Conservation (phyloP, 2,797 vertebrate genomes). For the Garrulus glandarius region DNA sequence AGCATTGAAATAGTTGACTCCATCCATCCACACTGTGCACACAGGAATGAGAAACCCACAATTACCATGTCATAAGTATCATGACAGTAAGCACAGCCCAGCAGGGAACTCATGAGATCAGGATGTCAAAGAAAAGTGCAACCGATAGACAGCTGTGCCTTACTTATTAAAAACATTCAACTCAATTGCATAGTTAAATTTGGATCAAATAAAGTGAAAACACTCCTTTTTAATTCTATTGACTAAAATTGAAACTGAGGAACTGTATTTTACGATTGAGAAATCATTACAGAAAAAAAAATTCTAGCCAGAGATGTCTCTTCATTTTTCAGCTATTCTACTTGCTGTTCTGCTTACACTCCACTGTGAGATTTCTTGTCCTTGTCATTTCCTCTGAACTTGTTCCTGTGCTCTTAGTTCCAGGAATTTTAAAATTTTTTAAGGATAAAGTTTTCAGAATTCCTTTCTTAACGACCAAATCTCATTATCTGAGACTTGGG, state of each 20-base stretch:
- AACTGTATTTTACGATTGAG: neutral
- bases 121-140: neutral
- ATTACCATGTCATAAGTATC: neutral
- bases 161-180: neutral
- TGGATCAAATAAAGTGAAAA: neutral
- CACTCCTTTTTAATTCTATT: neutral
- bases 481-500: neutral
- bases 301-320: neutral
- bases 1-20: fast-evolving
- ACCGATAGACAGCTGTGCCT: neutral
- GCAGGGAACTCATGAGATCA: neutral
- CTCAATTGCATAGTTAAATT: neutral
- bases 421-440: neutral
- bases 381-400: neutral
- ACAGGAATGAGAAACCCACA: neutral
- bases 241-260: neutral
- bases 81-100: neutral
- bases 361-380: neutral
- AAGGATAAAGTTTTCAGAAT: neutral
- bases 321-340: neutral
- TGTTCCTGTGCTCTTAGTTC: neutral
- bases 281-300: neutral
- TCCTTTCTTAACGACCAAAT: neutral
- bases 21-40: no score
- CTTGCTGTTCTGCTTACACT: neutral